phyloP scores from a whole-genome alignment of 2,113 vertebrate genomes.

The Ia io region DNA sequence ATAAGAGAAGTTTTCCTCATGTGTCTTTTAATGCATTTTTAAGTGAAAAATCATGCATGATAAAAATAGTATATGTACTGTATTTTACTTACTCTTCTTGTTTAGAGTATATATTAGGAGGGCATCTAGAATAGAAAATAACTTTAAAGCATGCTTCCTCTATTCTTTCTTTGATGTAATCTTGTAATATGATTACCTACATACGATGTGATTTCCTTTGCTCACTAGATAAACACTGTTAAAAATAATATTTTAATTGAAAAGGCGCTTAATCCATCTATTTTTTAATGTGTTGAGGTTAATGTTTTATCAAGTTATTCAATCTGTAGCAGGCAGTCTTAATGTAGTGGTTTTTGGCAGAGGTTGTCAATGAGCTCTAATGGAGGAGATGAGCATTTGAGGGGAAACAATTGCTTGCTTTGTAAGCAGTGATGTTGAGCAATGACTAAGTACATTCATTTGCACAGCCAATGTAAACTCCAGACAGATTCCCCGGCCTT shows the following conservation, averaged over 20 bases:
- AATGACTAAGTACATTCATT: constrained; percentile 72
- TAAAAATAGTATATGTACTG: not conserved
- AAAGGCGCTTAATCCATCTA: not conserved
- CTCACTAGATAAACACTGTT: constrained; percentile 22
- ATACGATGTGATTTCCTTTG: constrained; percentile 26
- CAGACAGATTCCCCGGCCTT: not conserved
- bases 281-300: not conserved
- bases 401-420: constrained; percentile 73
- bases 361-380: constrained; percentile 45
- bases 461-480: constrained; percentile 68
- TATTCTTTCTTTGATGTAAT: not conserved
- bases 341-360: constrained; percentile 40
- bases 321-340: not conserved
- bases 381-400: constrained; percentile 52
- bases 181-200: not conserved
- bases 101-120: not conserved
- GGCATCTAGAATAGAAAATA: not conserved
- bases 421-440: constrained; percentile 63
- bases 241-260: constrained; percentile 13
- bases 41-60: not conserved
- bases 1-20: not conserved
- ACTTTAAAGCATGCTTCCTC: not conserved
- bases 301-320: constrained; percentile 23
- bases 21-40: not conserved
- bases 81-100: not conserved